These are phyloP conservation scores for Cacatua alba DNA, from an alignment of 2,113 vertebrate species.

Conservation along the genomic window DNA sequence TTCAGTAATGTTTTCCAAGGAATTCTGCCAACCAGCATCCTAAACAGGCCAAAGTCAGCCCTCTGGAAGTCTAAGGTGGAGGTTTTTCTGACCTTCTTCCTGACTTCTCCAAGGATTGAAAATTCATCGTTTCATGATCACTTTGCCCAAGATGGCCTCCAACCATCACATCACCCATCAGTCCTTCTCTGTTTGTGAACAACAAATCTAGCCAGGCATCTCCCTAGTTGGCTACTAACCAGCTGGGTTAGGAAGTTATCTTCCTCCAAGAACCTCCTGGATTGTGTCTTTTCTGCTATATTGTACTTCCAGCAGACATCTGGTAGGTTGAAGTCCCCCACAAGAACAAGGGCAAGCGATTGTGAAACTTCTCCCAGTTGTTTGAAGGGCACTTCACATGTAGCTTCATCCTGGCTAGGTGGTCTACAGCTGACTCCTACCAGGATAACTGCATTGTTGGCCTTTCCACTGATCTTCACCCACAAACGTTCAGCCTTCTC, in stretches of 20 bases:
- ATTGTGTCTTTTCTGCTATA: background rate
- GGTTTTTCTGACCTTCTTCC: background rate
- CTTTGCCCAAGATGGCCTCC: background rate
- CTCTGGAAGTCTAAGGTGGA: background rate
- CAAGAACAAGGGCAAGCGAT: background rate
- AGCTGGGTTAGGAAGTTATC: background rate
- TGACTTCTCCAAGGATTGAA: background rate
- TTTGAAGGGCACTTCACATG: background rate
- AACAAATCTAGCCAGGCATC: background rate
- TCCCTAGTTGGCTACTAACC: background rate
- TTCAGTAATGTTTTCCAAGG: background rate
- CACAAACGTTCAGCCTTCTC: background rate
- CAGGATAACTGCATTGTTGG: background rate
- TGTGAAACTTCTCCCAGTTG: background rate
- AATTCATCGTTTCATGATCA: background rate
- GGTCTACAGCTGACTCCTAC: background rate
- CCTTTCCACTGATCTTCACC: background rate
- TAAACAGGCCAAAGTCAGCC: background rate
- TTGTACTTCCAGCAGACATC: background rate
- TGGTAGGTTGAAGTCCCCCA: background rate
- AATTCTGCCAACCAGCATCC: background rate
- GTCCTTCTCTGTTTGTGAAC: background rate
- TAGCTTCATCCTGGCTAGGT: background rate
- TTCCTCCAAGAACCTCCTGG: background rate
- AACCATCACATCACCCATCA: background rate